phyloP scores from a whole-genome alignment of 2,888 invertebrate genomes.

The Frankliniella intonsa region DNA sequence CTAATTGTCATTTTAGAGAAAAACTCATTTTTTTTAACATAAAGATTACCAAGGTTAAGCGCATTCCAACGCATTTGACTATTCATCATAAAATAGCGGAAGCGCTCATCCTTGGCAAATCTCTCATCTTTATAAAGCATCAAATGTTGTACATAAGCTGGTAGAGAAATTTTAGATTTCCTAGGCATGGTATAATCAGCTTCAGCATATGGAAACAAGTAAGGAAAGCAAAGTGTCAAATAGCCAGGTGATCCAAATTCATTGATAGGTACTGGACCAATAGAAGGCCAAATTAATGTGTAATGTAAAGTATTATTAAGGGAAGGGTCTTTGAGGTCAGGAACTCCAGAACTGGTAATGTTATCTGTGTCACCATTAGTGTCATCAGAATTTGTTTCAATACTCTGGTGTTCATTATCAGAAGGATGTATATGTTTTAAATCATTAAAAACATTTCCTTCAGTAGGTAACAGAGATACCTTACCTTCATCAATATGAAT shows the following conservation, averaged over 20 bases:
- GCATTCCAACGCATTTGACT: neutral
- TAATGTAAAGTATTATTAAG: neutral
- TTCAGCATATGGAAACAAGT: neutral
- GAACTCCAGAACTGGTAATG: neutral
- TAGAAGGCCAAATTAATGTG: neutral
- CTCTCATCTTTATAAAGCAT: neutral
- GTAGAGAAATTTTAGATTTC: neutral
- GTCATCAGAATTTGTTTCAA: neutral
- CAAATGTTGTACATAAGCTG: neutral
- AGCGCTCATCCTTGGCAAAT: neutral
- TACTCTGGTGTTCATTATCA: neutral
- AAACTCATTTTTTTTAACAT: neutral
- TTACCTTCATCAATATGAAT: neutral
- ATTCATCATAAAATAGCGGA: neutral
- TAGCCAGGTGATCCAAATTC: neutral
- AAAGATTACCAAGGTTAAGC: neutral
- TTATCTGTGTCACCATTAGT: neutral
- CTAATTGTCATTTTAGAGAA: neutral
- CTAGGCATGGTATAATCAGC: neutral
- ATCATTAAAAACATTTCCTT: neutral
- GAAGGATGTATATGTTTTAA: neutral
- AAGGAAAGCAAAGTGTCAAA: neutral
- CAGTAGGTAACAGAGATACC: neutral
- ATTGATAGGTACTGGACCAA: neutral
- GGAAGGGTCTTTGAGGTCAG: neutral